Percentiles rank a stretch among this genome's conserved stretches.
These are phyloP conservation scores for Plebejus melissa DNA, from an alignment of 2,888 invertebrate species.

Conservation along the genomic window DNA sequence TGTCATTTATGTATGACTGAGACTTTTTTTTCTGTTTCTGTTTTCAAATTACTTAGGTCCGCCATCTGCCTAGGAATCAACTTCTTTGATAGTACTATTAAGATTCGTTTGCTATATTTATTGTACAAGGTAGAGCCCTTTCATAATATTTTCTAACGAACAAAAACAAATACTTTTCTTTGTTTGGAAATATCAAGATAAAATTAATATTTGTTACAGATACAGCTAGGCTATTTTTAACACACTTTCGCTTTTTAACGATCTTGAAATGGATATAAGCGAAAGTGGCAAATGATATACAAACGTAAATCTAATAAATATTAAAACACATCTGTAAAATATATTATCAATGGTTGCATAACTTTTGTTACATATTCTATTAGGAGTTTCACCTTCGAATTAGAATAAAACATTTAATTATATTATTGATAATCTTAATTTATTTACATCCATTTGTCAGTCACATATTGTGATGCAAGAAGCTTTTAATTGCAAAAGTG, in stretches of 20 bases:
- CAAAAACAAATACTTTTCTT: background rate
- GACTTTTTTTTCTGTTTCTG: no score
- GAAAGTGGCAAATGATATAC: slow-evolving; percentile 10
- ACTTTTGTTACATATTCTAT: slow-evolving; percentile 15
- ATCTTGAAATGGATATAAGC: slow-evolving; percentile 4
- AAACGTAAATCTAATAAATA: slow-evolving; percentile 3
- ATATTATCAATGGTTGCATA: slow-evolving; percentile 6
- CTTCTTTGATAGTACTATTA: no score
- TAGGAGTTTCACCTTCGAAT: background rate
- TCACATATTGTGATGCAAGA: background rate
- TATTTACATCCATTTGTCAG: background rate
- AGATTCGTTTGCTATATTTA: no score
- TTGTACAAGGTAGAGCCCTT: no score
- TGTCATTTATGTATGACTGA: no score
- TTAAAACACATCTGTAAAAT: slow-evolving; percentile 2
- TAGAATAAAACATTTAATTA: background rate
- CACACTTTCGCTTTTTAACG: slow-evolving; percentile 21
- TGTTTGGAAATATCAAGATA: background rate
- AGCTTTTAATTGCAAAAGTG: background rate
- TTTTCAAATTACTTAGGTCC: no score
- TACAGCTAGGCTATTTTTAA: background rate
- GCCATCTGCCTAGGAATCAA: no score
- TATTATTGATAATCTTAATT: background rate
- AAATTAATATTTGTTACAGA: background rate
- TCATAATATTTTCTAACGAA: background rate